Conservation (phyloP, 2,113 vertebrate genomes). For the Mustelus asterias region DNA sequence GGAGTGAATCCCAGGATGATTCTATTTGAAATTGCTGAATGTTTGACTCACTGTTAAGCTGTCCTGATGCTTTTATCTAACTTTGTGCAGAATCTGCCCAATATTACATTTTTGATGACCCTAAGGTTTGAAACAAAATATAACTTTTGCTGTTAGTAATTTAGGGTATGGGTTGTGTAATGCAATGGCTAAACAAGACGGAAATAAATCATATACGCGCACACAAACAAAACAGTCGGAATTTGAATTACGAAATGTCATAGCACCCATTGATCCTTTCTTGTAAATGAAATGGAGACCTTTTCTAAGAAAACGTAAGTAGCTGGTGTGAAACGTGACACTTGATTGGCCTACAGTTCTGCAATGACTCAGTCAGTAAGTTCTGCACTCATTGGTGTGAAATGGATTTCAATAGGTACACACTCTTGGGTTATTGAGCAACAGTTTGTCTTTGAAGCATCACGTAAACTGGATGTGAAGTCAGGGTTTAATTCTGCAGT, state of each 20-base stretch:
- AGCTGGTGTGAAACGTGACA: background rate
- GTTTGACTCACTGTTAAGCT: background rate
- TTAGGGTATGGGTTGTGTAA: background rate
- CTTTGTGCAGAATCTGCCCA: background rate
- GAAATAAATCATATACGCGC: background rate
- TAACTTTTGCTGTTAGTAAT: background rate
- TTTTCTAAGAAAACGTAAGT: conserved; percentile 18
- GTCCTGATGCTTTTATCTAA: background rate
- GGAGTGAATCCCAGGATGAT: background rate
- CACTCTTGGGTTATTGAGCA: background rate
- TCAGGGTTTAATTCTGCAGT: background rate
- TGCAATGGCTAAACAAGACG: background rate
- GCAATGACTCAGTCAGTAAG: background rate
- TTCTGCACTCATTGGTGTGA: background rate
- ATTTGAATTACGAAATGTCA: background rate
- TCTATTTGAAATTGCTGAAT: background rate
- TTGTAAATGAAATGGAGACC: background rate
- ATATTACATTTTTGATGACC: background rate
- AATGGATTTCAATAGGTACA: background rate
- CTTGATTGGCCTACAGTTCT: background rate
- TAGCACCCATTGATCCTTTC: background rate
- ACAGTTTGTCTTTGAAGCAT: background rate
- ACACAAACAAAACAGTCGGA: background rate
- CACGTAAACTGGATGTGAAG: background rate
- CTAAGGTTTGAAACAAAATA: background rate